Conservation (phyloP, 1,140 invertebrate genomes). For the Drosophila parabipectinata region DNA sequence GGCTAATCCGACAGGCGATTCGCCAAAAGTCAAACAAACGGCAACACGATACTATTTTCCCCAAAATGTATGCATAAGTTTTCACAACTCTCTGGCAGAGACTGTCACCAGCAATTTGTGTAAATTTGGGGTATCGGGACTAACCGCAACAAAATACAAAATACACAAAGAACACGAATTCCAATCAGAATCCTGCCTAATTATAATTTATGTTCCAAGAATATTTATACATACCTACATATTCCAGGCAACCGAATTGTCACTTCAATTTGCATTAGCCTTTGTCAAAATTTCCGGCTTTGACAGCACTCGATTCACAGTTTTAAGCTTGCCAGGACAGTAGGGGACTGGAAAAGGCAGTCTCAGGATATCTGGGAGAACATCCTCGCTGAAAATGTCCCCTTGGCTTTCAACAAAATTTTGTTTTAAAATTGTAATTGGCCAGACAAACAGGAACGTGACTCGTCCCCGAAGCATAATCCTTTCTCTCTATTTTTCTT, state of each 20-base stretch:
- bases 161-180: conserved; percentile 4
- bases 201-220: conserved; percentile 49
- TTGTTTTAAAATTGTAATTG: conserved; percentile 53
- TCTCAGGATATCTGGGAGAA: background rate
- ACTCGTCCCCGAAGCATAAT: conserved; percentile 22
- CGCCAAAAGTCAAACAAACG: conserved; percentile 13
- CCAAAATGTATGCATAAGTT: conserved; percentile 32
- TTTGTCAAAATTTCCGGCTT: conserved; percentile 19
- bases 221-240: conserved; percentile 7
- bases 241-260: conserved; percentile 17
- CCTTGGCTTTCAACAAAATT: conserved; percentile 17
- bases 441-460: conserved; percentile 36
- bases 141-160: background rate
- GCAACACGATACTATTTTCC: conserved; percentile 10
- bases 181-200: conserved; percentile 19
- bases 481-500: conserved; percentile 3
- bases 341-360: background rate
- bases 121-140: conserved; percentile 16
- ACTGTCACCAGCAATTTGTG: conserved; percentile 58
- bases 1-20: conserved; percentile 23
- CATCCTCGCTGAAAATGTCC: background rate
- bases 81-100: conserved; percentile 23
- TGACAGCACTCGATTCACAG: conserved; percentile 3
- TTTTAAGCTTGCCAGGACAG: background rate
- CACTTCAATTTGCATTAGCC: conserved; percentile 55